phyloP scores from a whole-genome alignment of 2,888 invertebrate genomes.

The Bursaphelenchus okinawaensis region DNA sequence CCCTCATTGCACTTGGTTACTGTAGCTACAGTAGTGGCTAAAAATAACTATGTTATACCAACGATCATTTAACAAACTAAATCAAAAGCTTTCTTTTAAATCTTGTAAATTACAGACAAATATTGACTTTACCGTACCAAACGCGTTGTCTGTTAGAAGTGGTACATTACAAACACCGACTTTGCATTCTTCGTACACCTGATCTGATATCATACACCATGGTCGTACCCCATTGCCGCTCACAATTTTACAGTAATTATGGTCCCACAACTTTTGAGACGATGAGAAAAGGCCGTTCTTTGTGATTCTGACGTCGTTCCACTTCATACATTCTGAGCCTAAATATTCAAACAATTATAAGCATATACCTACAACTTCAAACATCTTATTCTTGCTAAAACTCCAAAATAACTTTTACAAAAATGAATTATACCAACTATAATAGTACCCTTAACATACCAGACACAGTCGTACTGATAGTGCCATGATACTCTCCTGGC shows the following conservation, averaged over 20 bases:
- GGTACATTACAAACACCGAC: conserved; percentile 11
- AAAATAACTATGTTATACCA: neutral
- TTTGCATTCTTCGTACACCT: conserved; percentile 28
- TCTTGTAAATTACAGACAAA: neutral
- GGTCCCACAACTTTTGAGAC: conserved; percentile 24
- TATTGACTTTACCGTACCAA: neutral
- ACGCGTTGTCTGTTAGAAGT: neutral
- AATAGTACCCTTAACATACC: conserved; percentile 3
- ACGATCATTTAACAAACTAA: conserved; percentile 1
- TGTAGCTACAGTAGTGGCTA: neutral
- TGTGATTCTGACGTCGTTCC: conserved; percentile 36
- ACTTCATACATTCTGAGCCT: conserved; percentile 35
- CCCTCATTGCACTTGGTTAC: conserved; percentile 26
- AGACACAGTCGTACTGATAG: conserved; percentile 6
- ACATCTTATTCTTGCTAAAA: no score
- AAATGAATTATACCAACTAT: conserved; percentile 1
- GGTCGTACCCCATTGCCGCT: conserved; percentile 12
- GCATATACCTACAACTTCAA: no score
- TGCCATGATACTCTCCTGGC: conserved; percentile 20
- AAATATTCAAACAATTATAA: no score
- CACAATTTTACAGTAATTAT: conserved; percentile 31
- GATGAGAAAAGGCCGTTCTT: conserved; percentile 19
- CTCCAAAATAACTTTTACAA: no score
- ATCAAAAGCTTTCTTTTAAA: neutral
- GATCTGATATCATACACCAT: conserved; percentile 28